These are phyloP conservation scores for Xestia sexstrigata DNA, from an alignment of 2,888 invertebrate genomes.

Conservation along the genomic window DNA sequence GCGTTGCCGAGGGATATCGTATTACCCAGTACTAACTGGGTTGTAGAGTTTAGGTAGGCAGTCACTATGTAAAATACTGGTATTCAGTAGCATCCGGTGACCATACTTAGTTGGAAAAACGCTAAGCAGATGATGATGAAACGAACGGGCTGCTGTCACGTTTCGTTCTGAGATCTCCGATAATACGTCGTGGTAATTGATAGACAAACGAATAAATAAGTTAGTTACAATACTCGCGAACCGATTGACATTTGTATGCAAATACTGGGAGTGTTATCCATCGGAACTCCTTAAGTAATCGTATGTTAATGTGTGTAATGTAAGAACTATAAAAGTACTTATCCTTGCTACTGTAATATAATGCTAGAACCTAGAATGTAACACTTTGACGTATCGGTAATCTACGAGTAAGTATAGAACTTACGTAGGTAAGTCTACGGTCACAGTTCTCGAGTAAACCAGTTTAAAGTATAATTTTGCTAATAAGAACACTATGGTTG, in stretches of 20 bases:
- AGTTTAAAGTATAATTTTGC: slow-evolving; percentile 12
- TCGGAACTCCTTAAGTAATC: slow-evolving; percentile 28
- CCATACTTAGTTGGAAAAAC: background rate
- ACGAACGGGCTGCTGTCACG: slow-evolving; percentile 47
- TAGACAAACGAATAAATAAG: slow-evolving; percentile 44
- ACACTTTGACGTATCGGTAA: slow-evolving; percentile 23
- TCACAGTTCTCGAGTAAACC: slow-evolving; percentile 12
- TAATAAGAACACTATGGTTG: background rate
- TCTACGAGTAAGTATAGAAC: slow-evolving; percentile 30
- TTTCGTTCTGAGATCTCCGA: slow-evolving; percentile 35
- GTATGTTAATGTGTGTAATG: slow-evolving; percentile 32
- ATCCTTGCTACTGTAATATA: slow-evolving; percentile 26
- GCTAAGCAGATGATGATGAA: background rate
- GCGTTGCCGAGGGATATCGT: background rate
- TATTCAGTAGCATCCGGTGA: background rate
- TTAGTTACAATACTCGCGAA: slow-evolving; percentile 39
- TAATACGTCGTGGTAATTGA: slow-evolving; percentile 50
- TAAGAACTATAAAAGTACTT: slow-evolving; percentile 23
- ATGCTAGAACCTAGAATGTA: slow-evolving; percentile 29
- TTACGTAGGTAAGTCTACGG: slow-evolving; percentile 4
- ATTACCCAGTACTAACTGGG: background rate
- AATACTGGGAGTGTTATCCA: slow-evolving; percentile 39
- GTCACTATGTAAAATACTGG: background rate
- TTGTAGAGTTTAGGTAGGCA: background rate
- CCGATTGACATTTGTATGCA: slow-evolving; percentile 52